Evolutionary conservation across 2,113 vertebrate species (phyloP).

Genomic region (Sialia sialis): DNA sequence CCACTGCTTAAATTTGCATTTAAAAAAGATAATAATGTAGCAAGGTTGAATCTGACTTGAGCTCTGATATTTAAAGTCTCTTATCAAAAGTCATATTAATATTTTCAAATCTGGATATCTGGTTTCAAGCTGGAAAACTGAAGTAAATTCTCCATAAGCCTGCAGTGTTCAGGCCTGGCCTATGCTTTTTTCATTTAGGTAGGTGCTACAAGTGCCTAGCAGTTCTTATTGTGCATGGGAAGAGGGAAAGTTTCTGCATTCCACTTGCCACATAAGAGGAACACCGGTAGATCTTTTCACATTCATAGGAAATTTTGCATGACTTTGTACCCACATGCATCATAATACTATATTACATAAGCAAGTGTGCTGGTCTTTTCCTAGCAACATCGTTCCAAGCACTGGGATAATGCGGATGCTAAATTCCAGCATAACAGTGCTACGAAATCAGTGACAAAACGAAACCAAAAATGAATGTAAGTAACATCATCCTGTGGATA

Average conservation of each 20-base stretch:
- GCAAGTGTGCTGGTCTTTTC: neutral
- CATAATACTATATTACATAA: neutral
- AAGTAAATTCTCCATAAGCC: neutral
- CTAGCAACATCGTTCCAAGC: neutral
- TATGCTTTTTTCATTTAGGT: neutral
- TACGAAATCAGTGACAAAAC: neutral
- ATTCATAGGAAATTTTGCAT: neutral
- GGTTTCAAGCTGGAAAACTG: neutral
- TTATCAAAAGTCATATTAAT: neutral
- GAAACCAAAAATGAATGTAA: neutral
- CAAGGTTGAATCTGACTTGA: neutral
- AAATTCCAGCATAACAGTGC: neutral
- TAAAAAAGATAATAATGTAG: neutral
- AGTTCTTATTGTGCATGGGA: neutral
- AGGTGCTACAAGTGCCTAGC: neutral
- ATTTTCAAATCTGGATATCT: neutral
- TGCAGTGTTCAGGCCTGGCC: neutral
- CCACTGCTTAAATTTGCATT: neutral
- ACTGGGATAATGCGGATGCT: neutral
- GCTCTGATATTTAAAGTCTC: neutral
- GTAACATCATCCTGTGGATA: neutral
- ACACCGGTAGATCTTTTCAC: neutral
- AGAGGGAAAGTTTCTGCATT: neutral
- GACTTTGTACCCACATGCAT: neutral
- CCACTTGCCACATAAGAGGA: fast-evolving